phyloP scores from a whole-genome alignment of 35 echinoderm and acorn worm genomes.

The Apostichopus japonicus region DNA sequence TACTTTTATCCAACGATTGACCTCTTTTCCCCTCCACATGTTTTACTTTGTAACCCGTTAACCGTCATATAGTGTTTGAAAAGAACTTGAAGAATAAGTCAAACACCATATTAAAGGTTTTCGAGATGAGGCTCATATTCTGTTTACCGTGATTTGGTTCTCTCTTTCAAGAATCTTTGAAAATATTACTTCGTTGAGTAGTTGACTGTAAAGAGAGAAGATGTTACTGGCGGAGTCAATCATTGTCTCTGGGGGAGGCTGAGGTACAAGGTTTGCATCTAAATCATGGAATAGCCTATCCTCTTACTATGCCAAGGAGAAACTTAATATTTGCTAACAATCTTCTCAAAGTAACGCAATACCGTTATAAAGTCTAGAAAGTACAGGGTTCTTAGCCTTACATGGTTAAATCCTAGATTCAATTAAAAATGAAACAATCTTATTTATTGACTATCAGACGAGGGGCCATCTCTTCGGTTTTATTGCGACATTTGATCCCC shows the following conservation, averaged over 20 bases:
- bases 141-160: not conserved
- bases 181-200: constrained; percentile 37
- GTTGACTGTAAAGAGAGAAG: constrained; percentile 44
- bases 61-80: not conserved
- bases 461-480: not conserved
- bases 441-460: not conserved
- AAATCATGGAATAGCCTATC: constrained; percentile 11
- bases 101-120: constrained; percentile 38
- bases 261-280: constrained; percentile 36
- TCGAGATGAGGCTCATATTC: constrained; percentile 34
- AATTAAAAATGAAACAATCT: constrained; percentile 37
- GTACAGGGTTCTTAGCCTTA: not conserved
- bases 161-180: constrained; percentile 28
- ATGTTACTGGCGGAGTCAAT: constrained; percentile 26
- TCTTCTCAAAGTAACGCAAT: constrained; percentile 18
- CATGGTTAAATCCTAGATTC: not conserved
- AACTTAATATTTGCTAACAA: constrained; percentile 50
- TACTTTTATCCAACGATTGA: not conserved
- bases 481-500: constrained; percentile 14
- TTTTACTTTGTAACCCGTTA: not conserved
- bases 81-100: constrained; percentile 18
- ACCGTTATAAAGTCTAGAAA: constrained; percentile 16
- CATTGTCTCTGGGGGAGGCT: constrained; percentile 32
- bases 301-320: constrained; percentile 33
- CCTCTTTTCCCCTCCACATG: not conserved